A percentile compares a stretch with the other conserved stretches of the same genome.
Conservation (phyloP, 2,113 vertebrate genomes). For the Alouatta palliata region DNA sequence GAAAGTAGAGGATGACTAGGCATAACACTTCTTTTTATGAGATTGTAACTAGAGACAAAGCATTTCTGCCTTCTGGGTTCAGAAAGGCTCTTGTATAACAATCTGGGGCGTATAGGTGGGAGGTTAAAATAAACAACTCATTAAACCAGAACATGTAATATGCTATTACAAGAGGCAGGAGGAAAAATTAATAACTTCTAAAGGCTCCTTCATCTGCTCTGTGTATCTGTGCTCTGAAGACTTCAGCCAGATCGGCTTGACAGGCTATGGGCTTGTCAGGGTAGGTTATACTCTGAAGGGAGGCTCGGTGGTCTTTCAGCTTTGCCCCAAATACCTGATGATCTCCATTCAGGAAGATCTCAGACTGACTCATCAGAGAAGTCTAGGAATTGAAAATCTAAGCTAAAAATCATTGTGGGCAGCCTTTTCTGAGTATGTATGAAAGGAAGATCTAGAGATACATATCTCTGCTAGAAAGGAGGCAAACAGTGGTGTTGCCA, state of each 20-base stretch:
- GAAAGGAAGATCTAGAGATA: not conserved
- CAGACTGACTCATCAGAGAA: not conserved
- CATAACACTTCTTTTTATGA: not conserved
- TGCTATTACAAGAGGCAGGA: not conserved
- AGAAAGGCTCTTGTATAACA: not conserved
- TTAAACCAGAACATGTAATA: slow-evolving; percentile 18
- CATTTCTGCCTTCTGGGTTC: not conserved
- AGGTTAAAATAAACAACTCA: slow-evolving; percentile 31
- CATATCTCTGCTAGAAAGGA: not conserved
- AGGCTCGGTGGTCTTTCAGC: not conserved
- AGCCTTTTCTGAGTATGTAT: not conserved
- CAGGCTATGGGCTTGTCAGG: not conserved
- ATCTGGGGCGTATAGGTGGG: not conserved
- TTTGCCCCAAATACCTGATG: not conserved
- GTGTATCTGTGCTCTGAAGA: not conserved
- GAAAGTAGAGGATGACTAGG: not conserved
- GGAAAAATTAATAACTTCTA: not conserved
- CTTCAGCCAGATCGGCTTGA: not conserved
- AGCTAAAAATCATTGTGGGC: not conserved
- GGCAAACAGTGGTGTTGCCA: not conserved
- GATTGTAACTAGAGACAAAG: not conserved
- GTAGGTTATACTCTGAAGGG: not conserved
- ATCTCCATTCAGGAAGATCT: not conserved
- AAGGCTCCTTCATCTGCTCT: not conserved
- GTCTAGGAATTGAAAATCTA: not conserved